A percentile compares a stretch with the other conserved stretches of the same genome.
These are phyloP conservation scores for Nyctibius bracteatus DNA, from an alignment of 2,113 vertebrate genomes.

Conservation along the genomic window DNA sequence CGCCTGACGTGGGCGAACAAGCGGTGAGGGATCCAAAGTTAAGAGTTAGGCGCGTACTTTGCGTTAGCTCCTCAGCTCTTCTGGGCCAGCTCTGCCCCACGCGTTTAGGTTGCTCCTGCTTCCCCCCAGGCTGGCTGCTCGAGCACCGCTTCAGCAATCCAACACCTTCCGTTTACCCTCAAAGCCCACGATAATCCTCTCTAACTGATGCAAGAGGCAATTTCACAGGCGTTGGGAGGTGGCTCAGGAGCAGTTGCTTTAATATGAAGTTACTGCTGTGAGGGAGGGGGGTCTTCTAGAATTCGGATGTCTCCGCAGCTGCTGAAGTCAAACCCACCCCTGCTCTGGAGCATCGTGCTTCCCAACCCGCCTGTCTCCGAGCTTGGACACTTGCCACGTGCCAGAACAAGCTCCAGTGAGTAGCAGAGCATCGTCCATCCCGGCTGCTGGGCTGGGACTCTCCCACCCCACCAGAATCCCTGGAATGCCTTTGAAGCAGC, in stretches of 20 bases:
- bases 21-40: fast-evolving
- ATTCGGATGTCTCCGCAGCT: not conserved
- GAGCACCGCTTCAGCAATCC: not conserved
- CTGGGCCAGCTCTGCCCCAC: not conserved
- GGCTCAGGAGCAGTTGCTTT: not conserved
- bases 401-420: constrained; percentile 15
- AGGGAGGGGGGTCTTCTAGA: not conserved
- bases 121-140: not conserved
- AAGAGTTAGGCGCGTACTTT: not conserved
- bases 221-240: not conserved
- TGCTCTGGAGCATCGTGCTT: not conserved
- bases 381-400: not conserved
- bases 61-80: not conserved
- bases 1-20: fast-evolving
- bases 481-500: constrained; percentile 50
- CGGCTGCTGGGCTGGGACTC: not conserved
- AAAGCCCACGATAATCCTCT: not conserved
- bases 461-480: not conserved
- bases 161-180: not conserved
- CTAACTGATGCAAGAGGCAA: not conserved
- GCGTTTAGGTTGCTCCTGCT: not conserved
- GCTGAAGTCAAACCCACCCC: not conserved
- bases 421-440: not conserved
- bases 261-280: not conserved
- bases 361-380: not conserved